Base-by-base conservation (phyloP, 1,140 invertebrate species). In the Drosophila equinoxialis region DNA sequence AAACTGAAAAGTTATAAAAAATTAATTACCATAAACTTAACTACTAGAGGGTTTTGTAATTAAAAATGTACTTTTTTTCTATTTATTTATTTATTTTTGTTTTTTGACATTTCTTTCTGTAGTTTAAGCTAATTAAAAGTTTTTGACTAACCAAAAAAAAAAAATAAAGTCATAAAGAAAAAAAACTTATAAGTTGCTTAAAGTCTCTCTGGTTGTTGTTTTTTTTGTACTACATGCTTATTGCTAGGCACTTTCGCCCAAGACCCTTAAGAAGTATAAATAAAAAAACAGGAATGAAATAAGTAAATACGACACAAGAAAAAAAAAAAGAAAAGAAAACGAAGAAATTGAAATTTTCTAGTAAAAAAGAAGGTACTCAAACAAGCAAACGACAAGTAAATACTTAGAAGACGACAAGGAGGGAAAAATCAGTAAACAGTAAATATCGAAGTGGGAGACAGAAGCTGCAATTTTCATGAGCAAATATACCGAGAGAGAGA, bases 101-200 rank as follows among this genome's bases (percentile, higher is more conserved):
- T 17, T 70, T 60, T 65, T 42, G 17, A 20, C 17, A 23, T 10
- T 23, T 51, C 45, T 26, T 59, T 65, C 61, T 62, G 69, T 73
- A 86, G 74, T 82, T 87, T 80, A 79, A 81, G 83, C 83, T 82
- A 86, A 86, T 86, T 86, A 86, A 86, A 86, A 86, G 83, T 86
- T 86, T 87, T 69, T 23, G 20, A 51, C 45, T 23, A 69, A 69
- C 81, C 82, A 79, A 74, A 77, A 64, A 37, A 39, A 65, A 74
- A 23, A 23, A 20, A 70, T 57, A 68, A 60, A 70, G 10, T 33
- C 39, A 8, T 71, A 26, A 20, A 68, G 70, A 39, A 59, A 83
- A 83, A 66, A 69, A 84, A 80, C 71, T 86, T 86, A 76, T 83
- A 77, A 71, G 68, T 65, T 77, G 59, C 4, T 71, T 39, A 70